Evolutionary conservation across 1,140 invertebrate species (phyloP), one percentile per base, ranked within the genome.

Genomic region (Panonychus citri): DNA sequence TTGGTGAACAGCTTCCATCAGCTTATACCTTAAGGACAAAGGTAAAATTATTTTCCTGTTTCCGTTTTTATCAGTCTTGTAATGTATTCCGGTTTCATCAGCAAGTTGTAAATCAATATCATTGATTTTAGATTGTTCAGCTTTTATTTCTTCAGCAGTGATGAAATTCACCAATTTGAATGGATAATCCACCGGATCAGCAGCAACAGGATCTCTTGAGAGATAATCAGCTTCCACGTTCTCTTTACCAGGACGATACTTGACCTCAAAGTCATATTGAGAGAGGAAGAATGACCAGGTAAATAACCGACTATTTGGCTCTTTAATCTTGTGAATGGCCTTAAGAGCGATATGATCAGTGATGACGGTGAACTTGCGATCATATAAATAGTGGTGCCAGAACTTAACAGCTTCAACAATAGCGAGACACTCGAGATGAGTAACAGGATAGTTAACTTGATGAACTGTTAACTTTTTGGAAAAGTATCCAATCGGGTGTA

Each of bases 151-250:
- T 10, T 53, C 17, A 12, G 53, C 24, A 55, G 56, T 2, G 3
- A 53, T 26, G n/a, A 26, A 55, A 12, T 34, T 34, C 5, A 34
- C 12, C 12, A 34, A n/a, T n/a, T n/a, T n/a, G n/a, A n/a, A n/a
- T n/a, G n/a, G n/a, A n/a, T n/a, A n/a, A n/a, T n/a, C n/a, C n/a
- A n/a, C n/a, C n/a, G n/a, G n/a, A n/a, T n/a, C n/a, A n/a, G n/a
- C n/a, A n/a, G n/a, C n/a, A n/a, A 34, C 12, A 12, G 30, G 30
- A 34, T 34, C 12, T 34, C 30, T 34, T 12, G 30, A 34, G 4
- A 58, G 39, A n/a, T 10, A 57, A 49, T 58, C 57, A 10, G 57
- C 57, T 48, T 58, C 57, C 8, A 17, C 24, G 21, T 58, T 56
- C 2, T 49, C 8, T 7, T 4, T 46, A 5, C 57, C 57, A 12